Conservation (phyloP, 1,140 invertebrate genomes). For the Acyrthosiphon pisum region DNA sequence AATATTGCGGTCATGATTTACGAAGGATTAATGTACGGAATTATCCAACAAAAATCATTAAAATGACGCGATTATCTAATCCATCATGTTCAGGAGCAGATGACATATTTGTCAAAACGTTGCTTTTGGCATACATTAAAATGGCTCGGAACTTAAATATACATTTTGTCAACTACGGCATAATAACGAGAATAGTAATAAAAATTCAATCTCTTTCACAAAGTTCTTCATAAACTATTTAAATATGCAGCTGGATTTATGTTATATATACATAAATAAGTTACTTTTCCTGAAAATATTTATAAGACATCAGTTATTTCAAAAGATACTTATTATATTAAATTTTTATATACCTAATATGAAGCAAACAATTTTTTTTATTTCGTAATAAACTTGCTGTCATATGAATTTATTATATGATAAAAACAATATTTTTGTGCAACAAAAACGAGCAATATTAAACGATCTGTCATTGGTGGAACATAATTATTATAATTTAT, state of each 20-base stretch:
- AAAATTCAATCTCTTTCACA: neutral
- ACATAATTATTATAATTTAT: neutral
- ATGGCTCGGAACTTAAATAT: neutral
- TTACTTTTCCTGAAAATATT: neutral
- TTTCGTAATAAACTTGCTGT: neutral
- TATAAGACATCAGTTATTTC: neutral
- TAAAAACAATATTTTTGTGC: neutral
- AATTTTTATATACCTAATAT: neutral
- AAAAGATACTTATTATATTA: neutral
- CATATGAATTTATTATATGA: neutral
- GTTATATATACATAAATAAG: neutral
- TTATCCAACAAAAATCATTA: constrained; percentile 16
- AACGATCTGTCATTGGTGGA: neutral
- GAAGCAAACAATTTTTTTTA: neutral
- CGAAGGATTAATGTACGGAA: neutral
- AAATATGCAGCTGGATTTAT: neutral
- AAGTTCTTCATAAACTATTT: constrained; percentile 25
- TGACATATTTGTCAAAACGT: constrained; percentile 31
- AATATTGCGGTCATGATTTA: neutral
- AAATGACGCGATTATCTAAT: neutral
- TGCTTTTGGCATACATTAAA: neutral
- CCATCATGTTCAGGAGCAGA: neutral
- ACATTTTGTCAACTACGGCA: constrained; percentile 21
- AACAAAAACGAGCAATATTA: neutral
- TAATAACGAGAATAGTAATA: constrained; percentile 23